Percentiles rank a stretch among this genome's conserved stretches.
phyloP scores from a whole-genome alignment of 2,113 vertebrate species.

The Picathartes gymnocephalus region DNA sequence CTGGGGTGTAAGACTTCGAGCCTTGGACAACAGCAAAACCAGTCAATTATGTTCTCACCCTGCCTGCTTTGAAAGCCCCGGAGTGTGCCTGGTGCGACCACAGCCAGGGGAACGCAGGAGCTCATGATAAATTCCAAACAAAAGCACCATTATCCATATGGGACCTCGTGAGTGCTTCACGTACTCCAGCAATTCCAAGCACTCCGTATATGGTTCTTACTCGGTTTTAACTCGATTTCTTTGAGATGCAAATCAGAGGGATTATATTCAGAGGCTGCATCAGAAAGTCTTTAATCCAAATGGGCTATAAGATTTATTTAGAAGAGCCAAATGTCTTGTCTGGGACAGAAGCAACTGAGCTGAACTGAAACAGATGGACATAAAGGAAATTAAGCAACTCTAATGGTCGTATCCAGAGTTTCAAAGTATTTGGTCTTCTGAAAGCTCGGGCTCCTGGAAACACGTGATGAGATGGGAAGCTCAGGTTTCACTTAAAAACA shows the following conservation, averaged over 20 bases:
- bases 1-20: not conserved
- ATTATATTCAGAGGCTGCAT: constrained; percentile 42
- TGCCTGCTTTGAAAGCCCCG: not conserved
- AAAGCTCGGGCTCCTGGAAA: constrained; percentile 29
- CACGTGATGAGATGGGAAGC: constrained; percentile 7
- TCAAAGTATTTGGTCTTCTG: constrained; percentile 29
- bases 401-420: constrained; percentile 57
- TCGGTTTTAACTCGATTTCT: constrained; percentile 52
- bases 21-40: not conserved
- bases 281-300: constrained; percentile 62
- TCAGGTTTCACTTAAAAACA: constrained; percentile 53
- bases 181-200: not conserved
- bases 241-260: constrained; percentile 60
- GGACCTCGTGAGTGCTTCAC: constrained; percentile 6
- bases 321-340: constrained; percentile 59
- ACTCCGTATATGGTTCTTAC: not conserved
- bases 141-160: constrained; percentile 47
- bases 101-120: not conserved
- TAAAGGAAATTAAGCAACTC: constrained; percentile 64
- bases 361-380: constrained; percentile 58
- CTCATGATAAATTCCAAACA: not conserved
- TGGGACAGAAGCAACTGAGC: constrained; percentile 56
- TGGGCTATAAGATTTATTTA: constrained; percentile 55
- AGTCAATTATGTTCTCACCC: not conserved
- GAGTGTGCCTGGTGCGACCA: not conserved